Percentiles rank a stretch among this genome's conserved stretches.
Evolutionary conservation across 64 coral and sea anemone species (phyloP).

Genomic region (Trachythela sp.): DNA sequence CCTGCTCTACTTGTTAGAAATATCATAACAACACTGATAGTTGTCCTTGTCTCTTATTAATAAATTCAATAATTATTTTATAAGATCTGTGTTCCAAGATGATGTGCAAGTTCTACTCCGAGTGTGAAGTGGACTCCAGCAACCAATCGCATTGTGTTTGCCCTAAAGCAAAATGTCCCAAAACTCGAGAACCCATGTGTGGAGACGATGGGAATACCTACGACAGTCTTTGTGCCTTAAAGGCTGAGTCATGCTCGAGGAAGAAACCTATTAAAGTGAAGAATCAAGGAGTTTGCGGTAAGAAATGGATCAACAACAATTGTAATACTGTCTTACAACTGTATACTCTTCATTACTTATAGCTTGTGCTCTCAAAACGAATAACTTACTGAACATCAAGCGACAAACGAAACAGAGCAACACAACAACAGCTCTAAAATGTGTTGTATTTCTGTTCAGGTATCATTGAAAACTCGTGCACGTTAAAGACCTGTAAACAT

Average conservation of each 20-base stretch:
- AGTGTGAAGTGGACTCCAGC: constrained; percentile 29
- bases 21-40: no score
- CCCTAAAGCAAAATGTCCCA: constrained; percentile 13
- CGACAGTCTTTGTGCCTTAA: constrained; percentile 61
- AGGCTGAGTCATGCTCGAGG: constrained; percentile 55
- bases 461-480: constrained; percentile 33
- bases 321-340: background rate
- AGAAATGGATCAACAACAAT: background rate
- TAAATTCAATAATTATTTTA: no score
- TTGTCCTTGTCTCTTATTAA: no score
- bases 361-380: background rate
- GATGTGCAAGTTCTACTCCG: constrained; percentile 20
- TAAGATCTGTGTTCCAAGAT: constrained; percentile 21
- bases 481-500: constrained; percentile 16
- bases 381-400: no score
- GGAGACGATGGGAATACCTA: constrained; percentile 76
- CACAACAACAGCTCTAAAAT: no score
- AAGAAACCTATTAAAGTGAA: constrained; percentile 24
- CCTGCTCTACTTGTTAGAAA: no score
- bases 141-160: constrained; percentile 24
- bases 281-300: constrained; percentile 61
- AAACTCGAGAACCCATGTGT: constrained; percentile 50
- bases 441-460: background rate
- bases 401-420: no score
- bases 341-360: background rate